Evolutionary conservation across 2,113 vertebrate genomes (phyloP).

Genomic region (Strix aluco): DNA sequence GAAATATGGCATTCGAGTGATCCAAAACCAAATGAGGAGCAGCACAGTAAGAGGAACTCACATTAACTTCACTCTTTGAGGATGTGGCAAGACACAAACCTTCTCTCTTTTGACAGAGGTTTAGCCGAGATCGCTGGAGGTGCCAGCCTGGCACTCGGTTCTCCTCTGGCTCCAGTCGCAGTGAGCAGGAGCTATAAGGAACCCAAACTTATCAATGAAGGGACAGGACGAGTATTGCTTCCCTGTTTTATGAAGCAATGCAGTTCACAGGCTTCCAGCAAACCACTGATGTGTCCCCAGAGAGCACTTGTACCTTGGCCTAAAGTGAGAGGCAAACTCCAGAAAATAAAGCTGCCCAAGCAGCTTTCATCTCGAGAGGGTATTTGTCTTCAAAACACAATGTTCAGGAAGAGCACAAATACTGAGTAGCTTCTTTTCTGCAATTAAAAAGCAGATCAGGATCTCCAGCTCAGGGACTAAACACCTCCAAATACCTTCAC

Average conservation of each 20-base stretch:
- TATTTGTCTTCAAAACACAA: not conserved
- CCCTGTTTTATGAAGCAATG: not conserved
- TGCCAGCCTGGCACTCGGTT: not conserved
- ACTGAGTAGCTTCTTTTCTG: not conserved
- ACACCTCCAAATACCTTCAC: fast-evolving
- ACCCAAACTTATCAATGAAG: not conserved
- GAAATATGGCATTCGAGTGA: not conserved
- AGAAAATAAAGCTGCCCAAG: not conserved
- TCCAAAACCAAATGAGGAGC: not conserved
- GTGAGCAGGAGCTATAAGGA: not conserved
- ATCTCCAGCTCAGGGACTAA: not conserved
- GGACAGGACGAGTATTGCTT: fast-evolving
- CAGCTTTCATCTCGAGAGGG: not conserved
- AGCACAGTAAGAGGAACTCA: not conserved
- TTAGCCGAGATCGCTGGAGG: not conserved
- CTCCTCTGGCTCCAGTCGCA: not conserved
- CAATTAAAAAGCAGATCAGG: not conserved
- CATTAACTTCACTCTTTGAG: fast-evolving
- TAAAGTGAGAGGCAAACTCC: not conserved
- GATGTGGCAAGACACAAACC: not conserved
- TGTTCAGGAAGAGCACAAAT: not conserved
- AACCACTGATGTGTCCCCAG: not conserved
- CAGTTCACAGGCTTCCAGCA: not conserved
- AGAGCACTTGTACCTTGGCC: not conserved
- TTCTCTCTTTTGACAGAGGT: no score